Percentiles rank a stretch among this genome's conserved stretches.
Conservation (phyloP, 1,140 invertebrate species). For the Sinonovacula constricta region DNA sequence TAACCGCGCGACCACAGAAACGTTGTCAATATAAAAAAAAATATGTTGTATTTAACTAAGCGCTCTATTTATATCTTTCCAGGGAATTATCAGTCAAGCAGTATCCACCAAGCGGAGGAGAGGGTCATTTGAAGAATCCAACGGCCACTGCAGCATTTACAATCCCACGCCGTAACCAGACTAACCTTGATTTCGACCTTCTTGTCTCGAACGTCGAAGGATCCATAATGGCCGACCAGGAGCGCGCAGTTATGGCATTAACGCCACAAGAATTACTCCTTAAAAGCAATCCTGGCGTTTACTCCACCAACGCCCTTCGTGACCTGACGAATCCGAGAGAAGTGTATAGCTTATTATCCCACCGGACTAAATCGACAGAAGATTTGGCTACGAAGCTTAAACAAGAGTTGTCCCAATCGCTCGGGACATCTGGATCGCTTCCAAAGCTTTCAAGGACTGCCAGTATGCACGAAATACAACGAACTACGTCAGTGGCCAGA, state of each 20-base stretch:
- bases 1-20: too few species aligned
- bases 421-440: conserved; percentile 22
- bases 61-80: too few species aligned
- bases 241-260: not conserved
- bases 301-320: not conserved
- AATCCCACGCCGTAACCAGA: too few species aligned
- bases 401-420: conserved; percentile 33
- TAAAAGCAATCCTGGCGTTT: conserved; percentile 31
- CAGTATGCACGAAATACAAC: conserved; percentile 42
- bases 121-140: too few species aligned
- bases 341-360: conserved; percentile 37
- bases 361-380: conserved; percentile 43
- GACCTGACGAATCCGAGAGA: conserved; percentile 48
- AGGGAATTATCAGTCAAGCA: too few species aligned
- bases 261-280: conserved; percentile 38
- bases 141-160: too few species aligned
- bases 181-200: conserved; percentile 43
- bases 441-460: conserved; percentile 31
- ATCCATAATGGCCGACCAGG: conserved; percentile 21
- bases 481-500: not conserved
- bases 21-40: too few species aligned
- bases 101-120: too few species aligned
- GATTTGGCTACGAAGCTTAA: conserved; percentile 37
- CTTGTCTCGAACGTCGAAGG: conserved; percentile 30
- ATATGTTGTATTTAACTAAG: too few species aligned